phyloP scores from a whole-genome alignment of 1,140 invertebrate genomes.

The Zophobas atratus region DNA sequence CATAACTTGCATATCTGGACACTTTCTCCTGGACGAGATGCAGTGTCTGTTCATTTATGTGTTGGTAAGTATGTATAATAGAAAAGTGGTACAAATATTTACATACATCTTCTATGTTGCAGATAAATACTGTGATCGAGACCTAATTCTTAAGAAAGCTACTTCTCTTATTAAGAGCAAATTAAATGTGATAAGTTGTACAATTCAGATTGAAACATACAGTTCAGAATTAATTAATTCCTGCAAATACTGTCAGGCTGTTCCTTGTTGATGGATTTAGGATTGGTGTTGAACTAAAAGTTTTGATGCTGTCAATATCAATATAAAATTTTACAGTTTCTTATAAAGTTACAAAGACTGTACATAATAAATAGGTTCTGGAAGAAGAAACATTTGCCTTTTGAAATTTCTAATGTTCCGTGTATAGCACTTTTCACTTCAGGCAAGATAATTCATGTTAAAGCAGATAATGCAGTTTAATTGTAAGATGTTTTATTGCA shows the following conservation, averaged over 20 bases:
- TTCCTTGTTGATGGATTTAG: constrained; percentile 46
- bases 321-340: background rate
- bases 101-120: constrained; percentile 58
- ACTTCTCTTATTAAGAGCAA: constrained; percentile 70
- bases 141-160: constrained; percentile 71
- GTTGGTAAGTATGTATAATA: constrained; percentile 73
- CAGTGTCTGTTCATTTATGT: constrained; percentile 82
- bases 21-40: constrained; percentile 80
- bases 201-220: constrained; percentile 75
- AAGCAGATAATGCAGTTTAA: too few relatives aligned
- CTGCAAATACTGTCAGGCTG: constrained; percentile 61
- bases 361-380: constrained; percentile 11
- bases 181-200: constrained; percentile 74
- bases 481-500: too few relatives aligned
- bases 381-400: constrained; percentile 5
- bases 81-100: background rate
- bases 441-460: too few relatives aligned
- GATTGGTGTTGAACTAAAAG: constrained; percentile 18
- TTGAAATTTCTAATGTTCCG: background rate
- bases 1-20: constrained; percentile 89
- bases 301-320: background rate
- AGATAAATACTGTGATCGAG: constrained; percentile 70
- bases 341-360: constrained; percentile 4
- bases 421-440: background rate
- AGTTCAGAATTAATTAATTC: constrained; percentile 59